Percentiles rank a stretch among this genome's conserved stretches.
Evolutionary conservation across 2,888 invertebrate species (phyloP).

Genomic region (Uropetala carovei): DNA sequence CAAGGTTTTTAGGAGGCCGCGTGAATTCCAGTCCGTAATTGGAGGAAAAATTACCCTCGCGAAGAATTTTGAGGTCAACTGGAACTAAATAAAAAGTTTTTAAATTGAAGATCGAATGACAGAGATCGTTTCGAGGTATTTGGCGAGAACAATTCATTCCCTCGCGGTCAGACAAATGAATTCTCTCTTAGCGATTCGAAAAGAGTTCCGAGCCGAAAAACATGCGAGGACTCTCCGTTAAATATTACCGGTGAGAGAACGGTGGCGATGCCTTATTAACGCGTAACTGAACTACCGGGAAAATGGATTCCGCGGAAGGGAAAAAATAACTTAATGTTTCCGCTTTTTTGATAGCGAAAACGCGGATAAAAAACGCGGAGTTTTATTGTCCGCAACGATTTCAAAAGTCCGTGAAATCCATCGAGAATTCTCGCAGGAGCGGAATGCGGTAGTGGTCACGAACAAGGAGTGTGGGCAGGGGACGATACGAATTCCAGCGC

Average conservation of each 20-base stretch:
- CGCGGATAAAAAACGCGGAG: background rate
- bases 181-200: background rate
- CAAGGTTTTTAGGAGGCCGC: background rate
- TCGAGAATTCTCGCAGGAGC: background rate
- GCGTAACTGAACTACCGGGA: background rate
- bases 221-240: background rate
- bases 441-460: constrained; percentile 8
- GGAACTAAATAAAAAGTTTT: background rate
- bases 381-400: background rate
- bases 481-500: background rate
- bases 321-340: background rate
- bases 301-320: background rate
- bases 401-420: background rate
- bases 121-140: background rate
- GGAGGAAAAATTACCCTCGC: background rate
- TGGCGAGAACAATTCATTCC: too few species aligned
- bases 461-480: background rate
- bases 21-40: background rate
- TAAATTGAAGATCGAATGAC: background rate
- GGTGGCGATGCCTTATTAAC: background rate
- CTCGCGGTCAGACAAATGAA: too few species aligned
- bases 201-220: background rate
- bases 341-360: background rate
- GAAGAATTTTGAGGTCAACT: background rate
- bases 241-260: background rate